Evolutionary conservation across 2,888 invertebrate genomes (phyloP), one percentile per base, ranked within the genome.

Genomic region (Epirrhoe tristata): DNA sequence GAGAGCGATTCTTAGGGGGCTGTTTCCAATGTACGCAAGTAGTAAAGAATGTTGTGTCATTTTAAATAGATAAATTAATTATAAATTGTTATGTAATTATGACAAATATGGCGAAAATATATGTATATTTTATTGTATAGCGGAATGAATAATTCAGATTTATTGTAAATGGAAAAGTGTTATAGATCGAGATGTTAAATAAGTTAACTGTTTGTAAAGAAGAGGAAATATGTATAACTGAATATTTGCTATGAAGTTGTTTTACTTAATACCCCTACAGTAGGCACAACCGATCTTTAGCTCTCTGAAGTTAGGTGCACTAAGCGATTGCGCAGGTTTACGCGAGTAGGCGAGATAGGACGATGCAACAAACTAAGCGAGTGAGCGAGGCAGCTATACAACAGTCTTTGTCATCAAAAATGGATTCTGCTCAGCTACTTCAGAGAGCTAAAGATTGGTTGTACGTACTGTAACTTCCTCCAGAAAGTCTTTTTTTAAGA

Each of bases 121-220:
- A 89, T 90, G 86, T 90, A 91, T 91, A 92, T 92, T 92, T 91
- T 92, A 93, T 91, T 92, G 90, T 91, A 91, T 89, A 93, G 90
- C 88, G 87, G 90, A 91, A 88, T 86, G 91, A 92, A 86, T 89
- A 90, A 88, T 88, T 88, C 90, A 88, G 83, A 90, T 88, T 84
- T 88, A 91, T 90, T 92, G 89, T 91, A 92, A 92, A 91, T 89
- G 86, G 81, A 89, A 85, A 85, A 87, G 89, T 92, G 93, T 93
- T 93, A 92, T 90, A 88, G 86, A 91, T 79, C 84, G 87, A 91
- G 85, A 90, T 89, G 90, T 91, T 91, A 91, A 89, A 85, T 93
- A 93, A 91, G 93, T 91, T 91, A 91, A 92, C 87, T 93, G 93
- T 93, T 93, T 93, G 93, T 93, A 92, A 93, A 89, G 88, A 88